A percentile compares a stretch with the other conserved stretches of the same genome.
These are phyloP conservation scores for Centropus unirufus DNA, from an alignment of 2,113 vertebrate species.

Conservation along the genomic window DNA sequence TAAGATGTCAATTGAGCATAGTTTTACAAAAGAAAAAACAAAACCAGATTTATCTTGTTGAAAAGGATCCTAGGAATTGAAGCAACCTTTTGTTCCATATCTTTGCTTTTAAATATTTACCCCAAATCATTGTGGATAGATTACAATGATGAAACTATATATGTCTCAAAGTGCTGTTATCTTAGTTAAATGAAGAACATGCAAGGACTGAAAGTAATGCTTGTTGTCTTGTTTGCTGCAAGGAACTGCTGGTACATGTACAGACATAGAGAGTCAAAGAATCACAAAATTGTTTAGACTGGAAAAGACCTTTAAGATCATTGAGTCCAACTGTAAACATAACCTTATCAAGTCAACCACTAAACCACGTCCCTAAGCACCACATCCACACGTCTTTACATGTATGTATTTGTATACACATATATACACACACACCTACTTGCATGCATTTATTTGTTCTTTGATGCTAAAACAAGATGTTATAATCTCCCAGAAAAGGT, in stretches of 20 bases:
- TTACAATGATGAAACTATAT: not conserved
- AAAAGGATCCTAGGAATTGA: not conserved
- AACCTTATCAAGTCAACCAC: too few species aligned
- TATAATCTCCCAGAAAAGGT: not conserved
- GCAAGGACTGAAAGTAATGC: not conserved
- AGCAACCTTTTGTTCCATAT: not conserved
- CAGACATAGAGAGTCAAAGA: not conserved
- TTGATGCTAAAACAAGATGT: not conserved
- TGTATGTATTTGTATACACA: fast-evolving
- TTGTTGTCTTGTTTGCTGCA: not conserved
- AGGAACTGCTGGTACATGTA: not conserved
- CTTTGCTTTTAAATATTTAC: not conserved
- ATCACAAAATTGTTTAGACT: too few species aligned
- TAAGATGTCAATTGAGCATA: not conserved
- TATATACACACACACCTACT: fast-evolving
- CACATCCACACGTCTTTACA: fast-evolving
- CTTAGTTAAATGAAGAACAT: not conserved
- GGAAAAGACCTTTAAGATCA: too few species aligned
- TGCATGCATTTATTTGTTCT: not conserved
- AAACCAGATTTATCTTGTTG: not conserved
- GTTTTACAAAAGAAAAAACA: not conserved
- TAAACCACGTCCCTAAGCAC: too few species aligned
- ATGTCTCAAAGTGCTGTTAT: not conserved
- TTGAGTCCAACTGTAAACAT: too few species aligned
- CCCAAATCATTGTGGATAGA: not conserved